Evolutionary conservation across 2,797 vertebrate species (phyloP).

Genomic region (Balearica regulorum): DNA sequence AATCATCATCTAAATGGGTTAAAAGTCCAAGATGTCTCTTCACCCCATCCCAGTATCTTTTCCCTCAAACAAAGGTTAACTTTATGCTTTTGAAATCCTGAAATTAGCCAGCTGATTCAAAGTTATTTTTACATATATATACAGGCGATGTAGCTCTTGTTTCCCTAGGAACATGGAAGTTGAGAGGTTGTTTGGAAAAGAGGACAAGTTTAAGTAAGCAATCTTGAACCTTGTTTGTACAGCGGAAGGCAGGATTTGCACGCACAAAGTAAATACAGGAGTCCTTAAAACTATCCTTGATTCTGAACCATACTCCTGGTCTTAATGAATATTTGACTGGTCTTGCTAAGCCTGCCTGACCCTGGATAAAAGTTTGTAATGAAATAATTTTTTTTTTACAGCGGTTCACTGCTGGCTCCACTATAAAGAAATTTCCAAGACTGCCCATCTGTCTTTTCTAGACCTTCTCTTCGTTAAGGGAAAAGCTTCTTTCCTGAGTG

Average conservation of each 20-base stretch:
- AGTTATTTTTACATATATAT: not conserved
- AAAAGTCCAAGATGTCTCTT: not conserved
- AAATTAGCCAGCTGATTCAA: not conserved
- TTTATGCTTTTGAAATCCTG: not conserved
- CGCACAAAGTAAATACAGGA: not conserved
- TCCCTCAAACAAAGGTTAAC: not conserved
- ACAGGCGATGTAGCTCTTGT: not conserved
- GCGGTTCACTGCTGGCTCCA: not conserved
- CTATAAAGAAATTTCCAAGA: not conserved
- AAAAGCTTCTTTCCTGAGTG: not conserved
- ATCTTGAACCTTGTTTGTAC: not conserved
- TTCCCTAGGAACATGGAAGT: not conserved
- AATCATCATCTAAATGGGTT: not conserved
- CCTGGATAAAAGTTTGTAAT: not conserved
- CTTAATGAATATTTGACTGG: not conserved
- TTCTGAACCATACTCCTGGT: not conserved
- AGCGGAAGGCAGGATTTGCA: not conserved
- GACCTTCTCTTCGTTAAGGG: not conserved
- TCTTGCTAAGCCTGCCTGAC: not conserved
- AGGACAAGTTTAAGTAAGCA: not conserved
- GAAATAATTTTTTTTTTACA: not conserved
- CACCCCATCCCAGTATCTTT: not conserved
- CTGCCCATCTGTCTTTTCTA: not conserved
- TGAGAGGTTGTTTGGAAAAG: not conserved
- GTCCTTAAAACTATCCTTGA: not conserved